Conservation (phyloP, 2,888 invertebrate species). For the Lomographa bimaculata region DNA sequence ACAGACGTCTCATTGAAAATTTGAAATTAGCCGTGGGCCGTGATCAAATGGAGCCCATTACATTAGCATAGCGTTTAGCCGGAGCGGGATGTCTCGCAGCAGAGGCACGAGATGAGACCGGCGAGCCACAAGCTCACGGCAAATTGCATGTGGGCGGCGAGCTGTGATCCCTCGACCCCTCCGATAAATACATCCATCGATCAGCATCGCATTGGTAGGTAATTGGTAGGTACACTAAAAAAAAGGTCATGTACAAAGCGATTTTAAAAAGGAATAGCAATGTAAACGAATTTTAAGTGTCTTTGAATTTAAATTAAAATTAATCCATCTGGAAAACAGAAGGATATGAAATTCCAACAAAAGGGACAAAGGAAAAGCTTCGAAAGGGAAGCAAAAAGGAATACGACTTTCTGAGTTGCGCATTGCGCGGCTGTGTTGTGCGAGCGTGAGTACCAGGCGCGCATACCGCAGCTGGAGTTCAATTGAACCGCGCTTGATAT, state of each 20-base stretch:
- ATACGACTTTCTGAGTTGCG: conserved; percentile 35
- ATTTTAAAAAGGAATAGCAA: conserved; percentile 33
- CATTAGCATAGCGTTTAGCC: conserved; percentile 81
- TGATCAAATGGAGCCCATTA: conserved; percentile 78
- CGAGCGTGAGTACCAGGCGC: conserved; percentile 57
- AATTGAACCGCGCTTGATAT: conserved; percentile 70
- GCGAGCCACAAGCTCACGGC: conserved; percentile 62
- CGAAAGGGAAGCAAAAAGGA: conserved; percentile 59
- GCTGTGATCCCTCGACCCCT: conserved; percentile 73
- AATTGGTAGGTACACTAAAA: conserved; percentile 22
- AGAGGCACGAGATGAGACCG: conserved; percentile 42
- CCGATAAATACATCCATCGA: conserved; percentile 61
- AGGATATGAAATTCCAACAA: conserved; percentile 73
- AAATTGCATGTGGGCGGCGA: conserved; percentile 77
- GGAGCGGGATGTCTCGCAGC: conserved; percentile 57
- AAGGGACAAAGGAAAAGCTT: conserved; percentile 63
- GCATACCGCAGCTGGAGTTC: conserved; percentile 63
- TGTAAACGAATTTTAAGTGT: conserved; percentile 42
- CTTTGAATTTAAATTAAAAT: conserved; percentile 72
- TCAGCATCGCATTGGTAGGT: conserved; percentile 35
- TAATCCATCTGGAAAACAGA: conserved; percentile 73
- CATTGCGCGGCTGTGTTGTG: conserved; percentile 45
- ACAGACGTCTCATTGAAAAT: conserved; percentile 75
- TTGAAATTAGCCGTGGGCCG: conserved; percentile 75
- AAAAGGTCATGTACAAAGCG: conserved; percentile 30